These are phyloP conservation scores for Meteorus cinctellus DNA, from an alignment of 2,888 invertebrate species.

Conservation along the genomic window DNA sequence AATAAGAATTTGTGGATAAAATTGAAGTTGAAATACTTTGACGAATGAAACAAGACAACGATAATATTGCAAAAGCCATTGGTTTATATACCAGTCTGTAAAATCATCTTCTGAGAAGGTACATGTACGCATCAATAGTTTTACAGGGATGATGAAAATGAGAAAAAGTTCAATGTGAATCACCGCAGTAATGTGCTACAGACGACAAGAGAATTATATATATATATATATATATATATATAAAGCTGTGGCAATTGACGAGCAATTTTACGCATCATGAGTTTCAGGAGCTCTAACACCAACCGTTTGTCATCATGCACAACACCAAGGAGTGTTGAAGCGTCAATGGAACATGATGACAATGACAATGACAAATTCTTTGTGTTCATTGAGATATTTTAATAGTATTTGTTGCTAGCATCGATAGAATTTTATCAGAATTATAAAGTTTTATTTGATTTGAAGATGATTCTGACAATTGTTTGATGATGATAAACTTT, in stretches of 20 bases:
- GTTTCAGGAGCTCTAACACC: constrained; percentile 37
- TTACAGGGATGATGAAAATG: constrained; percentile 3
- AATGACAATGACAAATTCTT: constrained; percentile 9
- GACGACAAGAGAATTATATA: too few species aligned
- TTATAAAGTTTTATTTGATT: too few species aligned
- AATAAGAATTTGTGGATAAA: not conserved
- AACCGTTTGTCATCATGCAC: constrained; percentile 32
- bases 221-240: not conserved
- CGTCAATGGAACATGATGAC: constrained; percentile 56
- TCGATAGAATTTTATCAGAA: too few species aligned
- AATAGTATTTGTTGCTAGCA: too few species aligned
- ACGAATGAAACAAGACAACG: not conserved
- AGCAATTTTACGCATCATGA: constrained; percentile 62
- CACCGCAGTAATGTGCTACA: not conserved
- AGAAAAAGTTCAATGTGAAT: not conserved
- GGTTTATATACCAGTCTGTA: constrained; percentile 1
- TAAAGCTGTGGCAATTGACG: constrained; percentile 38
- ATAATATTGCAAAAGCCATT: not conserved
- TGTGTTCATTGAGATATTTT: constrained; percentile 22
- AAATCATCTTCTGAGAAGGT: constrained; percentile 37
- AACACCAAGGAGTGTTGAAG: constrained; percentile 48
- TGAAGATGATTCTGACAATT: too few species aligned
- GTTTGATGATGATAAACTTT: too few species aligned
- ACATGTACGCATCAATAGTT: constrained; percentile 13
- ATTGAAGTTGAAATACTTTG: not conserved